Conservation (phyloP, 2,113 vertebrate genomes). For the Columba janthina region DNA sequence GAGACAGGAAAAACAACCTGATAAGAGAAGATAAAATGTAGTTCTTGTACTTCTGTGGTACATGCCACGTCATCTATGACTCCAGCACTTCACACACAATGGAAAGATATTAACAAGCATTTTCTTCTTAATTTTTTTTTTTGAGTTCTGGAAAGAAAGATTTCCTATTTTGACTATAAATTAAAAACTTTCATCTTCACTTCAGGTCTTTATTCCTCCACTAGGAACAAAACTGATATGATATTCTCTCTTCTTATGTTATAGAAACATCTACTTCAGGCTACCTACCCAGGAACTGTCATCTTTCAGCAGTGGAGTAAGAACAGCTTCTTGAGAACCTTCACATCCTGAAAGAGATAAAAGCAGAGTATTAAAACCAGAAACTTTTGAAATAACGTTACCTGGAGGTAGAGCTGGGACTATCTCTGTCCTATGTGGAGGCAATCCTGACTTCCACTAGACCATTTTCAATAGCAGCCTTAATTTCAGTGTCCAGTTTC, state of each 20-base stretch:
- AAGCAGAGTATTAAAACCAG: background rate
- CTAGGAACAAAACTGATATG: background rate
- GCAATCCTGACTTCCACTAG: background rate
- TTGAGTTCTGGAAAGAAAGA: background rate
- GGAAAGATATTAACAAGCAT: background rate
- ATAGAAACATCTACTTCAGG: background rate
- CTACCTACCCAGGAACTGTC: slow-evolving; percentile 17
- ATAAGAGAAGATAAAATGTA: background rate
- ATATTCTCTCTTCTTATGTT: background rate
- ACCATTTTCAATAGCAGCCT: background rate
- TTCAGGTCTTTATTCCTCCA: background rate
- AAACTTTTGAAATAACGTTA: background rate
- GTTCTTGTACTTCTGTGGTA: background rate
- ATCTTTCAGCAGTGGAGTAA: slow-evolving; percentile 22
- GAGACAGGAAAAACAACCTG: background rate
- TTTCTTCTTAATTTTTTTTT: background rate
- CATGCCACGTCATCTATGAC: background rate
- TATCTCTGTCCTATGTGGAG: background rate
- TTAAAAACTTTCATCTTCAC: background rate
- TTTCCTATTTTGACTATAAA: background rate
- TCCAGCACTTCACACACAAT: background rate
- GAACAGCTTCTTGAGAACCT: background rate
- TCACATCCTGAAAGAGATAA: background rate
- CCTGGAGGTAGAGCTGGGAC: background rate
- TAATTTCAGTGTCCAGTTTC: background rate